Evolutionary conservation across 2,888 invertebrate species (phyloP).

Genomic region (Dioctria rufipes): DNA sequence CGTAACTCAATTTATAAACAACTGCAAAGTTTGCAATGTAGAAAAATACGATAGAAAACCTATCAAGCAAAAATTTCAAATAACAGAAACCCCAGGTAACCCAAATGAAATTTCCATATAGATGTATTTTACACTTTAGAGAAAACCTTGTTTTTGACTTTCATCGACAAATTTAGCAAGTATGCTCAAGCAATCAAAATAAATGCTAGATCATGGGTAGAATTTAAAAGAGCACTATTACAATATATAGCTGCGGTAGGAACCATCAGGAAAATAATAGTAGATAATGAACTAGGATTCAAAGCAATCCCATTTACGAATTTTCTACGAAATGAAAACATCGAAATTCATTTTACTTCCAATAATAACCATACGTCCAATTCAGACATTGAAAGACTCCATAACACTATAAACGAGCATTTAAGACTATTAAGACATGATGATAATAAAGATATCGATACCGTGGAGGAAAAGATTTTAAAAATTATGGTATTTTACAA

Average conservation of each 20-base stretch:
- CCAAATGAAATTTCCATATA: conserved; percentile 61
- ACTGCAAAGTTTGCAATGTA: conserved; percentile 52
- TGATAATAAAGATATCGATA: too few species aligned
- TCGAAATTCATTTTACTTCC: conserved; percentile 1
- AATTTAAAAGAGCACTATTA: conserved; percentile 56
- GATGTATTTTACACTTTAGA: conserved; percentile 60
- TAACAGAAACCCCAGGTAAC: too few species aligned
- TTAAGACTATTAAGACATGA: too few species aligned
- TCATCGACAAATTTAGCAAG: conserved; percentile 61
- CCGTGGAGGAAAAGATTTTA: too few species aligned
- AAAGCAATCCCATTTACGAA: conserved; percentile 59
- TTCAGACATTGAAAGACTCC: conserved; percentile 13
- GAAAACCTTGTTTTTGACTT: conserved; percentile 59
- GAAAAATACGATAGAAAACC: conserved; percentile 61
- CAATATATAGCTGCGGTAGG: conserved; percentile 57
- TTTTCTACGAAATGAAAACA: conserved; percentile 56
- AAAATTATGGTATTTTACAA: too few species aligned
- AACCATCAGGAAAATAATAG: conserved; percentile 55
- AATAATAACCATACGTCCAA: too few species aligned
- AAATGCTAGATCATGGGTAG: conserved; percentile 55
- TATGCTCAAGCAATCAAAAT: conserved; percentile 60
- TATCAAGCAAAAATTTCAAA: conserved; percentile 56
- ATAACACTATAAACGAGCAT: conserved; percentile 58
- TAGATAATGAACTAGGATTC: conserved; percentile 58
- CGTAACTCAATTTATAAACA: conserved; percentile 12